phyloP scores from a whole-genome alignment of 2,888 invertebrate species.

The Xanthia togata region DNA sequence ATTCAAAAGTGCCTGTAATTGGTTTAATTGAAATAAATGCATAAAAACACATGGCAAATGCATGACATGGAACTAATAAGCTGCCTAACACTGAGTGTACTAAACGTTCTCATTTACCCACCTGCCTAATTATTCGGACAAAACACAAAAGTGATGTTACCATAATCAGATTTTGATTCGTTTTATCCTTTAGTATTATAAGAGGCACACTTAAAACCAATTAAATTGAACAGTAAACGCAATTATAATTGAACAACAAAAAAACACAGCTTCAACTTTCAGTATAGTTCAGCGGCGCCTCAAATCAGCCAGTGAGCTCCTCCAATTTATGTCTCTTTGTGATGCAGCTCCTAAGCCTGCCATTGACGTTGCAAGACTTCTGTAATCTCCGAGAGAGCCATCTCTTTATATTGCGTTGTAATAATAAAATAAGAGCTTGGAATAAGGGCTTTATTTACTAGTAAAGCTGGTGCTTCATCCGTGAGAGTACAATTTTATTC shows the following conservation, averaged over 20 bases:
- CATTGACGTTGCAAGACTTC: slow-evolving; percentile 67
- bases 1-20: too few species aligned
- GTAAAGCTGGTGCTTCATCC: neutral
- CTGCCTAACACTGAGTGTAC: neutral
- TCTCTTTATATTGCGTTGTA: slow-evolving; percentile 17
- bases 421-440: slow-evolving; percentile 15
- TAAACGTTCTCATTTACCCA: neutral
- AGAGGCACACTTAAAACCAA: neutral
- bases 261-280: neutral
- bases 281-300: slow-evolving; percentile 1
- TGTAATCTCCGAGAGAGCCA: slow-evolving; percentile 56
- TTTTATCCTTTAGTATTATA: neutral
- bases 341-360: slow-evolving; percentile 59
- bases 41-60: too few species aligned
- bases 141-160: neutral
- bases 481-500: neutral
- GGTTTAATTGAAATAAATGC: too few species aligned
- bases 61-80: neutral
- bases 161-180: neutral
- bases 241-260: neutral
- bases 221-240: neutral
- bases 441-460: neutral
- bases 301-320: slow-evolving; percentile 20
- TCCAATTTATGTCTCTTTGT: slow-evolving; percentile 74
- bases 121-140: neutral